Evolutionary conservation across 2,888 invertebrate genomes (phyloP), one percentile per base, ranked within the genome.

Genomic region (Chelonus formosanus): DNA sequence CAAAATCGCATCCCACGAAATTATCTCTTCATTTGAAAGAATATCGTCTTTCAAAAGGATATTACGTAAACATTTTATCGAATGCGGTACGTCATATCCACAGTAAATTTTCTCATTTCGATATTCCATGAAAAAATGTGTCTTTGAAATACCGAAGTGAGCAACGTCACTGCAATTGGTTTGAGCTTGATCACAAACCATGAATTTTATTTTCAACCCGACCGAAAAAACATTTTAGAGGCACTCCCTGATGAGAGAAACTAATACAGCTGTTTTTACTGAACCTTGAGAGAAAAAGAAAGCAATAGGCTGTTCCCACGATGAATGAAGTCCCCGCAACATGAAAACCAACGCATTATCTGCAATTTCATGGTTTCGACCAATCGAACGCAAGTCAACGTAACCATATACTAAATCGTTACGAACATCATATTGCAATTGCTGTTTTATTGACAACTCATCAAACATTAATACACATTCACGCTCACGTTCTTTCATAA

Each of bases 311-410:
- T 75, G 72, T 50, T 75, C 73, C 75, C 75, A 76, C 6, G 67
- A 55, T 5, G 65, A 69, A 7, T 65, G 68, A 6, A 73, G 55
- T 6, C 75, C 74, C 43, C 71, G 67, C 5, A 74, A 45, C 74
- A 76, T 73, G 44, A 76, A 75, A 5, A 74, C 70, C n/a, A 75
- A 63, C 20, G 70, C 73, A 31, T 74, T 66, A 10, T 69, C 73
- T 5, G 73, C 75, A 4, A 67, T 5, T 53, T 68, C 48, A 2
- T 70, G 58, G 1, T 34, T 55, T 3, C 73, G 59, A n/a, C 72
- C 74, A 34, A 71, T 62, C 50, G 54, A 50, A 10, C 73, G 75
- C 5, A 74, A 56, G 67, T 77, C 74, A 65, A 72, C 61, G 50
- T 57, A 75, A 2, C 75, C 72, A 59, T 73, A 72, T 5, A 75